phyloP scores from a whole-genome alignment of 2,797 vertebrate species.

The Clamator glandarius region DNA sequence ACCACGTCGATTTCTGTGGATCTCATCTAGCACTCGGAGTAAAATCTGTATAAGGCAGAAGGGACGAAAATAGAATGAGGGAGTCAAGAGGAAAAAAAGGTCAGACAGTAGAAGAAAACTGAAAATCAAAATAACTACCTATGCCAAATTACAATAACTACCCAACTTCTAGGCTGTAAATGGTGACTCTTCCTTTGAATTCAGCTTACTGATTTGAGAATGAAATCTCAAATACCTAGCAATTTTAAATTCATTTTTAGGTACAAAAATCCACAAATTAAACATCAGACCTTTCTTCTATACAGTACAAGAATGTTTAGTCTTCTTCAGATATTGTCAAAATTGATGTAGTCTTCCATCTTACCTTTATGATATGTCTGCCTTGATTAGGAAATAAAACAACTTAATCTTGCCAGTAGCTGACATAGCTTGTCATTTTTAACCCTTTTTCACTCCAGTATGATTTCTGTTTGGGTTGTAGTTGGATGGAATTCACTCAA shows the following conservation, averaged over 20 bases:
- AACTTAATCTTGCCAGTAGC: not conserved
- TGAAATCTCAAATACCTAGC: not conserved
- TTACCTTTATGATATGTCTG: not conserved
- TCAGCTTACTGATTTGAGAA: not conserved
- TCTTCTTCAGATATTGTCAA: not conserved
- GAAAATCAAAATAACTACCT: not conserved
- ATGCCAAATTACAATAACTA: not conserved
- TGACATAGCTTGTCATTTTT: not conserved
- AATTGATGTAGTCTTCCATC: not conserved
- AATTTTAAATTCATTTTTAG: not conserved
- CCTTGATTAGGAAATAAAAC: not conserved
- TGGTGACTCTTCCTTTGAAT: not conserved
- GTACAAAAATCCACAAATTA: too few species aligned
- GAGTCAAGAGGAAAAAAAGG: not conserved
- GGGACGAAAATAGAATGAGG: not conserved
- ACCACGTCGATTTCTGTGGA: not conserved
- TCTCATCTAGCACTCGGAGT: not conserved
- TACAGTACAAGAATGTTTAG: not conserved
- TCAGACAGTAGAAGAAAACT: not conserved
- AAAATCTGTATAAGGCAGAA: not conserved
- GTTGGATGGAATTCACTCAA: not conserved
- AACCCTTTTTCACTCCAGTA: not conserved
- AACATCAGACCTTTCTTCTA: not conserved
- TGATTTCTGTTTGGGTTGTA: not conserved
- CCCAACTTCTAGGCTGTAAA: not conserved